A percentile compares a stretch with the other conserved stretches of the same genome.
These are phyloP conservation scores for Marisa cornuarietis DNA, from an alignment of 1,140 invertebrate species.

Conservation along the genomic window DNA sequence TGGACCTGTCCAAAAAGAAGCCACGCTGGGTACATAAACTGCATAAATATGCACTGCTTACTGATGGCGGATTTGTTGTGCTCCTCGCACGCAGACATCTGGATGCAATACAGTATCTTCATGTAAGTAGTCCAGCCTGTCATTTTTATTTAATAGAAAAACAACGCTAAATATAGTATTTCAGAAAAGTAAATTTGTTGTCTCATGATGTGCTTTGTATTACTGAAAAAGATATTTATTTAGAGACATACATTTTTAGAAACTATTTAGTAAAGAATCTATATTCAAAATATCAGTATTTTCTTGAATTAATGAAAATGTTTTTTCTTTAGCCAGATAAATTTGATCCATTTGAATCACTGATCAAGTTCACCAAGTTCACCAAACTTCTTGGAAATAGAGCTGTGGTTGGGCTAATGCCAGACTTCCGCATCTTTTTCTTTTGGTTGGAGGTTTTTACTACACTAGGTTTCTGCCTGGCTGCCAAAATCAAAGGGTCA, in stretches of 20 bases:
- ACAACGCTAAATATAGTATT: background rate
- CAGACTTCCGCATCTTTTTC: conserved; percentile 32
- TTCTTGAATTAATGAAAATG: background rate
- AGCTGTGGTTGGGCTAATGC: conserved; percentile 29
- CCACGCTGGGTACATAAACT: conserved; percentile 22
- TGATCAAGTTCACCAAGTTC: conserved; percentile 48
- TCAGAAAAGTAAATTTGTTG: background rate
- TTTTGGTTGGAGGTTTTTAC: conserved; percentile 50
- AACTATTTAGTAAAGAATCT: no score
- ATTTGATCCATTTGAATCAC: conserved; percentile 40
- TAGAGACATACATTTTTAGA: no score
- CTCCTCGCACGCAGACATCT: conserved; percentile 36
- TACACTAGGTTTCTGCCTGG: conserved; percentile 35
- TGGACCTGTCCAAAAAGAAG: conserved; percentile 27
- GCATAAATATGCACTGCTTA: conserved; percentile 21
- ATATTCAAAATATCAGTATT: background rate
- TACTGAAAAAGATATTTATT: no score
- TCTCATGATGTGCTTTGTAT: no score
- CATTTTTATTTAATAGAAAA: background rate
- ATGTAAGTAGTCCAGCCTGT: background rate
- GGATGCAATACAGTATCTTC: conserved; percentile 36
- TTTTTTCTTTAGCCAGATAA: conserved; percentile 2
- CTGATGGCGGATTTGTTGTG: conserved; percentile 4
- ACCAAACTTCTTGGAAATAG: conserved; percentile 28
- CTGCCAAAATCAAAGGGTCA: conserved; percentile 33